Base-by-base conservation (phyloP, 2,797 vertebrate species). In the Argya squamiceps region DNA sequence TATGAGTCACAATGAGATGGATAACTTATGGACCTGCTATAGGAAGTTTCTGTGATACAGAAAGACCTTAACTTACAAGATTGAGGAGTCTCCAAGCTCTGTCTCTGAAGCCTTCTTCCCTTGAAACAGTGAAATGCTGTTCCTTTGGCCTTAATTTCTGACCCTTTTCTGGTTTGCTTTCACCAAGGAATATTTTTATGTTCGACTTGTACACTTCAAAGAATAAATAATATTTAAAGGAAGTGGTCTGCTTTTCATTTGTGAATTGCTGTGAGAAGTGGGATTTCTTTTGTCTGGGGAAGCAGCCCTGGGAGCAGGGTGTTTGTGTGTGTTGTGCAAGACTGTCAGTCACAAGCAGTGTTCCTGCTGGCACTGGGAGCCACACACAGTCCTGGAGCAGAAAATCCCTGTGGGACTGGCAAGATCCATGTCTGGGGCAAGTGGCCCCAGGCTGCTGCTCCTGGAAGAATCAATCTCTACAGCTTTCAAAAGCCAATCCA, bases 191-290 rank as follows among this genome's bases (percentile, higher is more conserved):
- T 90, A 58, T 86, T 94, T 93, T 87, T 67, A 39, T 87, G 30
- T 88, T 90, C 77, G 67, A 44, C 32, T 56, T 89, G 80, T 67
- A 69, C n/a, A 18, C 59, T 88, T 92, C 64, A 34, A 79, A 41
- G 46, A 96, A 94, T 93, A 96, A 97, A 96, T 82, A 84, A 73
- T 36, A 78, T 44, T 68, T 41, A 3, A 19, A 60, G 67, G 60
- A 46, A 15, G 0, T 2, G 0, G 22, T 68, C 88, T 89, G 30
- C 41, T 89, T 94, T 87, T 77, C 18, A 2, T 83, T 63, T 91
- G n/a, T 91, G 75, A 71, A 71, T 85, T 84, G 58, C 87, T 46
- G 8, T 69, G 78, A 84, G 81, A 56, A 65, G 17, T 39, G 55
- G 76, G 55, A 53, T 94, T 89, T 77, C 53, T 55, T 60, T 60